Conservation (phyloP, 1,140 invertebrate genomes). For the Drosophila burlai region DNA sequence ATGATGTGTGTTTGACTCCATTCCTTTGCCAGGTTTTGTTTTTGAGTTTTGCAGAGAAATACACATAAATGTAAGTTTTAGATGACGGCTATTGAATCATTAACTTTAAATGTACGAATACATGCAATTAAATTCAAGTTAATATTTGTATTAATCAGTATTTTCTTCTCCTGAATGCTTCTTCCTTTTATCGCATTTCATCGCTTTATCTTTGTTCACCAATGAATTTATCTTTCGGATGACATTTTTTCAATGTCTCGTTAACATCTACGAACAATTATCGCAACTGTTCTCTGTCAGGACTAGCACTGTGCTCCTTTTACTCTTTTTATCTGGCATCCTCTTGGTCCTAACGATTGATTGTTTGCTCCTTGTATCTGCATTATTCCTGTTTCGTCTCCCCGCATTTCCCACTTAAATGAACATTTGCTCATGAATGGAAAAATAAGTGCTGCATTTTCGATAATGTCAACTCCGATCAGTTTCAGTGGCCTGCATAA, state of each 20-base stretch:
- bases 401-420: constrained; percentile 19
- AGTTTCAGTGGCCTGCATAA: neutral
- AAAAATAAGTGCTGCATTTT: constrained; percentile 7
- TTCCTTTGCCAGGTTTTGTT: constrained; percentile 9
- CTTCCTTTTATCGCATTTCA: neutral
- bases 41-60: neutral
- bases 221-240: constrained; percentile 2
- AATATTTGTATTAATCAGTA: neutral
- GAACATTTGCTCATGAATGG: constrained; percentile 14
- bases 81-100: neutral
- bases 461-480: constrained; percentile 7
- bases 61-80: neutral
- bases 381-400: constrained; percentile 6
- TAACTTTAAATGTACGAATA: neutral
- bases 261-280: constrained; percentile 39
- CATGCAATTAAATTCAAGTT: neutral
- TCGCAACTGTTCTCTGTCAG: constrained; percentile 28
- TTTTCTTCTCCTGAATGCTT: neutral
- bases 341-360: constrained; percentile 29
- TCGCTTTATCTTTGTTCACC: neutral
- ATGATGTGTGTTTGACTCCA: constrained; percentile 46
- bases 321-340: constrained; percentile 11
- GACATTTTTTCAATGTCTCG: constrained; percentile 32
- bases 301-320: neutral
- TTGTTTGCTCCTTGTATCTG: constrained; percentile 39